Evolutionary conservation across 2,113 vertebrate species (phyloP).

Genomic region (Zosterops japonicus): DNA sequence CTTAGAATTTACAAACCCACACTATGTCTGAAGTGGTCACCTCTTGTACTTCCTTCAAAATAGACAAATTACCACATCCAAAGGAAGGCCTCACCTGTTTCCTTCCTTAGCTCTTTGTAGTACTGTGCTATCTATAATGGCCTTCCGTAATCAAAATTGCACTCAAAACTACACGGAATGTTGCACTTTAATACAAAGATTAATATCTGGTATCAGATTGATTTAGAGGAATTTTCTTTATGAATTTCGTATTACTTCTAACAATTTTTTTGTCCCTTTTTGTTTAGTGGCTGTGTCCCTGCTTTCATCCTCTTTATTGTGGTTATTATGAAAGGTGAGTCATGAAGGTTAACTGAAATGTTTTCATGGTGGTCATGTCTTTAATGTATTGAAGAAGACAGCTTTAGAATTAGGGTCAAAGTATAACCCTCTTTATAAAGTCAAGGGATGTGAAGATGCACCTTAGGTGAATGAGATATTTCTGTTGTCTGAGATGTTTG

Average conservation of each 20-base stretch:
- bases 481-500: not conserved
- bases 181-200: not conserved
- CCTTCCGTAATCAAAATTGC: not conserved
- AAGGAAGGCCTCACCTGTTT: not conserved
- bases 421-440: not conserved
- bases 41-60: not conserved
- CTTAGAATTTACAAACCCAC: not conserved
- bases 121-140: not conserved
- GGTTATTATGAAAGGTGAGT: not conserved
- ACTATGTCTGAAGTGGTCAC: rapidly evolving
- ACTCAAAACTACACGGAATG: not conserved
- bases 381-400: not conserved
- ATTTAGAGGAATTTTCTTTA: not conserved
- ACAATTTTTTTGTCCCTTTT: not conserved
- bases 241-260: not conserved
- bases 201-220: not conserved
- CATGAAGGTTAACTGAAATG: not conserved
- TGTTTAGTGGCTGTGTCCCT: not conserved
- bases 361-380: not conserved
- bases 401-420: not conserved
- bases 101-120: not conserved
- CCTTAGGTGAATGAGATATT: not conserved
- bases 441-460: not conserved
- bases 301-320: not conserved
- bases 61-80: not conserved